Base-by-base conservation (phyloP, 2,113 vertebrate genomes). In the Emydura subglobosa region DNA sequence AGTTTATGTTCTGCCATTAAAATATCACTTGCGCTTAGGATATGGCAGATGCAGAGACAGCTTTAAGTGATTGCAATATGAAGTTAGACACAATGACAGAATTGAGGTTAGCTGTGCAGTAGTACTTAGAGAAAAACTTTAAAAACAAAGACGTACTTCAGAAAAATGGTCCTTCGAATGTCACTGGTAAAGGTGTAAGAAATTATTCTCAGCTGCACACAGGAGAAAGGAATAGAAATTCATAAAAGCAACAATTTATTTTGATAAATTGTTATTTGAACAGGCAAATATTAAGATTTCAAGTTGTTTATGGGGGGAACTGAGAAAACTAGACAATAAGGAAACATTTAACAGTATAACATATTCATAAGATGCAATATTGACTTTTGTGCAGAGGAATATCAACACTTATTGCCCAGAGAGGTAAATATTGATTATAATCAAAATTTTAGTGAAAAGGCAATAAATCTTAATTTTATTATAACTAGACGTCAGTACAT, bases 21-120 rank as follows among this genome's bases (percentile, higher is more conserved):
- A 76, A 76, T 39, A 85, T 80, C 83, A 44, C 42, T 93, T 72
- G n/a, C 47, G 27, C 82, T 96, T 92, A 93, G 53, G 79, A 88
- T 42, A 84, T 5, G 0, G 87, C 87, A 93, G 92, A 85, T 0
- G 0, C 72, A 87, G 65, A 22, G 87, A 91, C 92, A 92, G 89
- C 59, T 96, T 90, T 85, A 94, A 59, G 65, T 94, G 87, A 96
- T 39, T 89, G 87, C 34, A 87, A 47, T 22, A 86, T 91, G 91
- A 82, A 86, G 50, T 57, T 29, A 83, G 78, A 65, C 31, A 74
- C 81, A 94, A 10, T 74, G 92, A 85, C 87, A 93, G 81, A 89
- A 7, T 31, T 95, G 74, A 85, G 50, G 84, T 55, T 0, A 17
- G 78, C 50, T 88, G 79, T 68, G 25, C 59, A 76, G 25, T 27